Evolutionary conservation across 2,113 vertebrate species (phyloP), one percentile per base, ranked within the genome.

Genomic region (Danionella cerebrum): DNA sequence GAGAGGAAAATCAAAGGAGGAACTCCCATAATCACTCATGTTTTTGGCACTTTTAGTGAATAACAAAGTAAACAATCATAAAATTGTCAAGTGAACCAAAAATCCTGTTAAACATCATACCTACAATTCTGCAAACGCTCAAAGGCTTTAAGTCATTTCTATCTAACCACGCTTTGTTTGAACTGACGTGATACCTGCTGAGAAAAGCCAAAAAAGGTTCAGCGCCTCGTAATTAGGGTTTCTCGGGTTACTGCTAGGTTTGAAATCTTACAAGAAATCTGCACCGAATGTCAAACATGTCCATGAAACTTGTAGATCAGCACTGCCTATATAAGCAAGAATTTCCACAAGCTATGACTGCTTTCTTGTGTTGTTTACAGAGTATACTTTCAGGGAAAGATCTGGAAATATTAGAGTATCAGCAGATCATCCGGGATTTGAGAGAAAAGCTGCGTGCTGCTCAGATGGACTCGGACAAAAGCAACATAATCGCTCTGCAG

Each of bases 381-480:
- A 79, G 75, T 79, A 88, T 95, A 65, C 87, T 99, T 24, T 86
- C 92, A 76, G 90, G 83, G 21, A 99, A 99, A 85, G 95, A 99
- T 65, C 86, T 92, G 16, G 95, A 97, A 76, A 89, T 98, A 35
- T 44, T 86, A 35, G 86, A 93, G 16, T 96, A 94, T 84, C 93
- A 96, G 79, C 89, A 95, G 77, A 93, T 91, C 88, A 81, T 98
- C 59, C 82, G 89, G 10, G 89, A 89, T 39, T 78, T 97, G 57
- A 88, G 84, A 69, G 92, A 95, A 22, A 97, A 94, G 77, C 78
- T 98, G 27, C 89, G 90, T 60, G 82, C 89, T 44, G 79, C 86
- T 7, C 91, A 96, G 66, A 78, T 97, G 79, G 94, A 98, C 84
- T 81, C 89, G 66, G 92, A 98, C 77, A 96, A 91, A 81, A 95